Evolutionary conservation across 1,140 invertebrate species (phyloP), one percentile per base, ranked within the genome.

Genomic region (Stegodyphus dumicola): DNA sequence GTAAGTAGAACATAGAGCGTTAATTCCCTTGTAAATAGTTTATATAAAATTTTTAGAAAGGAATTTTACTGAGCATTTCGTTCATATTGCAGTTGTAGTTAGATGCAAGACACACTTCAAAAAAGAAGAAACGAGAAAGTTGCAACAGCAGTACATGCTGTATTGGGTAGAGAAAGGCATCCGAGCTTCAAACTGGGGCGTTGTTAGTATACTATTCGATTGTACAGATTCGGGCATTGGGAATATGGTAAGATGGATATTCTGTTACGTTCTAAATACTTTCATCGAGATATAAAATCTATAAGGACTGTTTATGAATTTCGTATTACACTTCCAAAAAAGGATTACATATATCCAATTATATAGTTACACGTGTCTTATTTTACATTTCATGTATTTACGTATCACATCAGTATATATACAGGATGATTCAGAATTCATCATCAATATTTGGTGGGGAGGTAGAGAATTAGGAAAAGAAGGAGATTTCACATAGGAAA

Each of bases 141-240:
- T 52, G 0, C 81, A 85, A n/a, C 17, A 70, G 18, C 81, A 85
- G 11, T 85, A 85, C 48, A 60, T 76, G 18, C 53, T 85, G 66
- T 85, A 85, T 10, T 85, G 81, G 81, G 51, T 85, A 10, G 81
- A 85, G 9, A 85, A 70, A 49, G 73, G 33, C 3, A 15, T 77
- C 3, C n/a, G 66, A 49, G 18, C 33, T 6, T 77, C 81, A 2
- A 69, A 85, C 15, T 85, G 81, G 81, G 81, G 81, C 2, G 75
- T 15, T 5, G 81, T 85, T 54, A 69, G 18, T 10, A 71, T 85
- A 17, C 52, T 85, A 48, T 85, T 85, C 17, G 81, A 85, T 48
- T 77, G 73, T 18, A 69, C 81, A n/a, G 81, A 77, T 18, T 33
- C 81, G 0, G 81, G 81, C 3, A 17, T 77, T 5, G 15, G 17